Evolutionary conservation across 2,888 invertebrate species (phyloP).

Genomic region (Aethes cnicana): DNA sequence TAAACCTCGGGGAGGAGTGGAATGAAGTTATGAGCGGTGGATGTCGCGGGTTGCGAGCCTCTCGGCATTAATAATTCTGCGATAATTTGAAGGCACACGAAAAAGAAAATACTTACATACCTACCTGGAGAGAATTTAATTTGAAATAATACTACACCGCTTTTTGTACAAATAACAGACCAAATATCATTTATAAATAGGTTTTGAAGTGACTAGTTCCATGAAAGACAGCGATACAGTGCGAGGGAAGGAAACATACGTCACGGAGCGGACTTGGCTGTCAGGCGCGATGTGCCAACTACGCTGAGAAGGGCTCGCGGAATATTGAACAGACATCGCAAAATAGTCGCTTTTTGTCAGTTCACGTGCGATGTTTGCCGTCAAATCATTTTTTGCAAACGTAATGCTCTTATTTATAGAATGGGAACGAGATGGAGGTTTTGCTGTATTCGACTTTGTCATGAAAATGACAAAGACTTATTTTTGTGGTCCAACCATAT

Average conservation of each 20-base stretch:
- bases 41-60: not conserved
- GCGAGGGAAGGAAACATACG: constrained; percentile 32
- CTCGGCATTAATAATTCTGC: constrained; percentile 24
- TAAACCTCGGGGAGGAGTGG: constrained; percentile 15
- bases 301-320: constrained; percentile 34
- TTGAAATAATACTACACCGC: too few relatives aligned
- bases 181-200: not conserved
- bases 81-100: constrained; percentile 34
- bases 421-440: too few relatives aligned
- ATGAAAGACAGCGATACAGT: constrained; percentile 6
- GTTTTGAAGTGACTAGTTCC: constrained; percentile 9
- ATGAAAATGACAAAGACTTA: too few relatives aligned
- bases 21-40: constrained; percentile 23
- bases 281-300: constrained; percentile 41
- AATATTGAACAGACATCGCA: constrained; percentile 36
- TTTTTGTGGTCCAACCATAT: too few relatives aligned
- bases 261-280: constrained; percentile 38
- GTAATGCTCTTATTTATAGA: not conserved
- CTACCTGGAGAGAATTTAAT: too few relatives aligned
- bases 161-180: not conserved
- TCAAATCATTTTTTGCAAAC: not conserved
- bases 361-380: constrained; percentile 34
- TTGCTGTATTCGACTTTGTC: too few relatives aligned
- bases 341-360: constrained; percentile 39
- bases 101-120: constrained; percentile 44